A percentile compares a stretch with the other conserved stretches of the same genome.
phyloP scores from a whole-genome alignment of 2,888 invertebrate species.

The Euzetes globulus region DNA sequence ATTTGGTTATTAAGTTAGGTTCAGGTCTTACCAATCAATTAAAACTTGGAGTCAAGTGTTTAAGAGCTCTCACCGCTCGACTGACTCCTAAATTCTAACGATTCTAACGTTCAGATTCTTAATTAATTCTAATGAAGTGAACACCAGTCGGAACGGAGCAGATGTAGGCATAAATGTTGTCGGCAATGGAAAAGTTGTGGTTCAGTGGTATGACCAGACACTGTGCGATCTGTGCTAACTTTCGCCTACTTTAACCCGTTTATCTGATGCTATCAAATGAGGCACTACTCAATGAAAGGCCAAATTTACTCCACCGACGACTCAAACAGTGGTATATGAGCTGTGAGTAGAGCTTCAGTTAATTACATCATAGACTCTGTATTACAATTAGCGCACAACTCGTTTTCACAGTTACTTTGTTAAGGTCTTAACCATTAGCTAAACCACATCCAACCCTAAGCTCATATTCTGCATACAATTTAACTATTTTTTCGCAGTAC shows the following conservation, averaged over 20 bases:
- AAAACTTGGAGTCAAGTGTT: slow-evolving; percentile 3
- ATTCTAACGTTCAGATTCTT: neutral
- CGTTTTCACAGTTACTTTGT: slow-evolving; percentile 14
- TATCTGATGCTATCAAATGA: slow-evolving; percentile 2
- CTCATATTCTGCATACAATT: neutral
- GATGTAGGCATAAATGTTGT: neutral
- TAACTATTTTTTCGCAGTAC: neutral
- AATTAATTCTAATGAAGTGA: slow-evolving; percentile 19
- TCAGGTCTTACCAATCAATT: slow-evolving; percentile 15
- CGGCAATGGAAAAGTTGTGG: neutral
- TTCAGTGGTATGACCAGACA: neutral
- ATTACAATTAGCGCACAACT: slow-evolving; percentile 8
- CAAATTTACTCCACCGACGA: neutral
- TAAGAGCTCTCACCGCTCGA: neutral
- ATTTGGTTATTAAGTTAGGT: slow-evolving; percentile 4
- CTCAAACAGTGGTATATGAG: neutral
- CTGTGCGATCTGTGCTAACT: neutral
- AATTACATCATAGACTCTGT: slow-evolving; percentile 16
- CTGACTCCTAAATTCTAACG: neutral
- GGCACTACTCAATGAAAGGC: slow-evolving; percentile 3
- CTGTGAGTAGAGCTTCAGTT: neutral
- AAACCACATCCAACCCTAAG: neutral
- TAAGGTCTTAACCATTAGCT: neutral
- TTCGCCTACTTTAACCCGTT: slow-evolving; percentile 3
- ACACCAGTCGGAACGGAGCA: neutral